Percentiles rank a stretch among this genome's conserved stretches.
phyloP scores from a whole-genome alignment of 2,888 invertebrate species.

The Allophyes oxyacanthae region DNA sequence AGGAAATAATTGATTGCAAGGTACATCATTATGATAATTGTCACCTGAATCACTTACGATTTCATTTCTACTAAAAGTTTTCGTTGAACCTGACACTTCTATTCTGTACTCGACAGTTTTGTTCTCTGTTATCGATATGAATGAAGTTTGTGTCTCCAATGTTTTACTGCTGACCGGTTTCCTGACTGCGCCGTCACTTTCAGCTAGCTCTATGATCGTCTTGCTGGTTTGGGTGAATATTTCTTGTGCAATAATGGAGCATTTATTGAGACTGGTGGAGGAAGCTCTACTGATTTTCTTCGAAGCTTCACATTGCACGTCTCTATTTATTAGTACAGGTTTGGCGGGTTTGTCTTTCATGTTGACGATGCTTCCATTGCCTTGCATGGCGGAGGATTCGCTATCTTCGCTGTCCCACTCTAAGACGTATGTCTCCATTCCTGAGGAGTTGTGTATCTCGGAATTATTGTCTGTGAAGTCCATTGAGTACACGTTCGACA shows the following conservation, averaged over 20 bases:
- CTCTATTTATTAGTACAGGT: constrained; percentile 45
- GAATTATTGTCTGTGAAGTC: constrained; percentile 82
- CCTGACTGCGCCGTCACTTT: constrained; percentile 63
- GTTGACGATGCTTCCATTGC: constrained; percentile 59
- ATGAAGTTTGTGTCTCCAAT: constrained; percentile 82
- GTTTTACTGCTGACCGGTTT: constrained; percentile 59
- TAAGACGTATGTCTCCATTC: constrained; percentile 81
- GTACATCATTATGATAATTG: constrained; percentile 1
- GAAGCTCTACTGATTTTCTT: constrained; percentile 52
- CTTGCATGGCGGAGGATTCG: constrained; percentile 65
- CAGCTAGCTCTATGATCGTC: constrained; percentile 87
- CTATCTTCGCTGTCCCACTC: constrained; percentile 78
- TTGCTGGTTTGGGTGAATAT: constrained; percentile 89
- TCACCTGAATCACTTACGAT: constrained; percentile 4
- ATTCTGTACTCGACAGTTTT: constrained; percentile 74
- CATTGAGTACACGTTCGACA: constrained; percentile 75
- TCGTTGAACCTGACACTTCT: constrained; percentile 55
- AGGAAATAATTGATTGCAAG: constrained; percentile 35
- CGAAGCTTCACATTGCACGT: constrained; percentile 45
- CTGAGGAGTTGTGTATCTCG: constrained; percentile 79
- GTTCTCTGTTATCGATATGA: constrained; percentile 75
- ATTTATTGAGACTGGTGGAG: constrained; percentile 59
- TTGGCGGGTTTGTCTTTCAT: constrained; percentile 44
- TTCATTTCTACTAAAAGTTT: constrained; percentile 12
- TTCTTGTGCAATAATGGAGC: constrained; percentile 72